Evolutionary conservation across 2,888 invertebrate genomes (phyloP).

Genomic region (Plutella xylostella): DNA sequence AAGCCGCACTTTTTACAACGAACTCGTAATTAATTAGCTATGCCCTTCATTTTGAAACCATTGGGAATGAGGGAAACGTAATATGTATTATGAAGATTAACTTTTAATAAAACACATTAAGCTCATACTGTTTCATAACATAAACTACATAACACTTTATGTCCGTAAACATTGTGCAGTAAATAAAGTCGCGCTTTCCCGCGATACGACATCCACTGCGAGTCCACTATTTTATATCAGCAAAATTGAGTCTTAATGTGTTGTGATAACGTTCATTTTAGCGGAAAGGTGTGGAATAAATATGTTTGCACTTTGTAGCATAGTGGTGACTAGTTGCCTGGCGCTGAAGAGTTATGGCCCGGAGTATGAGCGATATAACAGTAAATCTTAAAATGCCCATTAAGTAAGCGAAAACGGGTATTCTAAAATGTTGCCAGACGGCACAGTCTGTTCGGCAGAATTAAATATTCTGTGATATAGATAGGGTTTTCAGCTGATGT

Average conservation of each 20-base stretch:
- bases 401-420: constrained; percentile 7
- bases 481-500: neutral
- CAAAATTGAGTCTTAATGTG: neutral
- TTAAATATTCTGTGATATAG: neutral
- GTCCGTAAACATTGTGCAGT: neutral
- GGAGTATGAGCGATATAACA: constrained; percentile 29
- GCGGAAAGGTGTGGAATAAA: neutral
- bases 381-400: constrained; percentile 31
- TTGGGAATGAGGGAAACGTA: too few relatives aligned
- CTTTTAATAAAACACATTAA: neutral
- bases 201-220: neutral
- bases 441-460: neutral
- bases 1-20: too few relatives aligned
- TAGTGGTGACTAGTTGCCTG: constrained; percentile 3
- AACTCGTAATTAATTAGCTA: too few relatives aligned
- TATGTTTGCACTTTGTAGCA: neutral
- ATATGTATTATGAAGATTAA: too few relatives aligned
- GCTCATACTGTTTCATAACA: neutral
- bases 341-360: neutral
- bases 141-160: neutral
- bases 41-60: too few relatives aligned
- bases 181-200: neutral
- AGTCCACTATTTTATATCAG: neutral
- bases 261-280: neutral
- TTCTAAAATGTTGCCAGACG: neutral